Base-by-base conservation (phyloP, 2,888 invertebrate genomes). In the Creontiades dilutus region DNA sequence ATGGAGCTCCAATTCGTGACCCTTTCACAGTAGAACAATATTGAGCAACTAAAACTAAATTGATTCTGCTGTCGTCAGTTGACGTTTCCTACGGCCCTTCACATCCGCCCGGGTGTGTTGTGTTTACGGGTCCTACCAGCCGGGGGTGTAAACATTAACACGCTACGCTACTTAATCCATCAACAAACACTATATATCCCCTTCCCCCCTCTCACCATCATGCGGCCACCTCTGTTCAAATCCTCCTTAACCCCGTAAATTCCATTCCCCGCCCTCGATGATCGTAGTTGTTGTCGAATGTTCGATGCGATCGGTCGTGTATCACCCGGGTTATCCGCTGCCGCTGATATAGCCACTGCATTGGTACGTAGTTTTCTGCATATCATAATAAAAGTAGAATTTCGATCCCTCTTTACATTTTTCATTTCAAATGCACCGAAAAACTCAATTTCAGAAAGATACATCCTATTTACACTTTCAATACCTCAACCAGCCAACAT, bases 151-250 rank as follows among this genome's bases (percentile, higher is more conserved):
- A 68, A 68, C 68, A 68, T 23, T 68, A 23, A 68, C 68, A 68
- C 23, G 68, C 23, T 68, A 68, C 12, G 23, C 68, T 68, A 68
- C 68, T 68, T 27, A 68, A 68, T 19, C 68, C 23, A 23, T 68
- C 23, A 19, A 68, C 68, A n/a, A 68, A 68, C 68, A 68, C 23
- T 68, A 19, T 37, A 37, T 37, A 0, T 23, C 23, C 57, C 68
- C 61, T 61, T 3, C 16, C 61, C 61, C 19, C 61, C 3, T 61
- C 61, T n/a, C 61, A 14, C 68, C 23, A 11, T 68, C 68, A 7
- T n/a, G n/a, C n/a, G n/a, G 13, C 19, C 23, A 68, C 0, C n/a
- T 23, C 23, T 19, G 9, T 37, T 37, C 37, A 37, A 37, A 37
- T 37, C 37, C 37, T 7, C 37, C 37, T 37, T 37, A 37, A 37